Base-by-base conservation (phyloP, 1,140 invertebrate genomes). In the Nautilus pompilius region DNA sequence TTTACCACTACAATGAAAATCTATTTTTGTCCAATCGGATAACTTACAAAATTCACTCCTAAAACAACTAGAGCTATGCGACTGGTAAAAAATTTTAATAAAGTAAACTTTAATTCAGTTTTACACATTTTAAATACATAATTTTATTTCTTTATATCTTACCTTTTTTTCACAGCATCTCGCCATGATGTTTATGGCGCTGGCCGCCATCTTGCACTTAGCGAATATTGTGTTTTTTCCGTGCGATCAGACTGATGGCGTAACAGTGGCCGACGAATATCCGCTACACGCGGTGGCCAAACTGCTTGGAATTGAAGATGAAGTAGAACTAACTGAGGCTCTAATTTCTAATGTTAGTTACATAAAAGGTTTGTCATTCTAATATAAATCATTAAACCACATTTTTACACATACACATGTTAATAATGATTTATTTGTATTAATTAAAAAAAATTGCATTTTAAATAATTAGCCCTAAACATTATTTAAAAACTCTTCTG, bases 121-220 rank as follows among this genome's bases (percentile, higher is more conserved):
- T n/a, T 41, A 10, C 2, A 48, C n/a, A 48, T 48, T 17, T 20
- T 20, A 8, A 22, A 5, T 22, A 3, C 24, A 17, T 2, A 22
- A 22, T 20, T 2, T 48, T 17, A 20, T 54, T 28, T 24, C 26
- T 3, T 54, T 2, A n/a, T 15, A 62, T n/a, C 2, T 29, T 65
- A 91, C 91, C 5, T 93, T 94, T 73, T 86, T 88, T 17, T 86
- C 89, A n/a, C 84, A 87, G 33, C 90, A 93, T 65, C 90, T 93
- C 72, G 85, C 87, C 15, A 89, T 93, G 62, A 90, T 98, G 77
- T 90, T 96, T 68, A 88, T 88, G 51, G 88, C 96, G 28, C 83
- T 98, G 58, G 91, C 95, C 2, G 89, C 91, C 8, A 90, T 98
- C 74, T 83, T 99, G 26, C 93, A 97, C 77, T 79, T 97, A 48